Evolutionary conservation across 2,113 vertebrate species (phyloP), one percentile per base, ranked within the genome.

Genomic region (Psophia crepitans): DNA sequence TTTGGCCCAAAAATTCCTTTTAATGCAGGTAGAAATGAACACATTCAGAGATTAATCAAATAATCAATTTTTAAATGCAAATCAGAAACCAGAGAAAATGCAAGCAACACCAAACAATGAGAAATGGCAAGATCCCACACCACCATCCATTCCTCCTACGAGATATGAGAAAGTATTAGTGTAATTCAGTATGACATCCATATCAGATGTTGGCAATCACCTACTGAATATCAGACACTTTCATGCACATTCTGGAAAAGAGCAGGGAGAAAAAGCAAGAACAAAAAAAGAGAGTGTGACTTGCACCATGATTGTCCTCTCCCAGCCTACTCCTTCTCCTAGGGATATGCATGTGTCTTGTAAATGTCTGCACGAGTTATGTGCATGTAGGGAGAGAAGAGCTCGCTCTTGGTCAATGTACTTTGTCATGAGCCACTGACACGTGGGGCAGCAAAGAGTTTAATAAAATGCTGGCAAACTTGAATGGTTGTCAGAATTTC

Each of bases 121-220:
- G 90, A 95, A 94, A 97, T 96, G 94, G 83, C 76, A 96, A 77
- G 92, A 93, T 86, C 61, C 86, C 87, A 93, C 80, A 88, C 9
- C 78, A 79, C 41, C 81, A 95, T 78, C 84, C 89, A 84, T 86
- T 93, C 85, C 83, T 94, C 53, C 70, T 84, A 87, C 0, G 3
- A 94, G 91, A 96, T 84, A 84, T 87, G 94, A 96, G 81, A 77
- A 90, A 71, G 58, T 85, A 93, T 91, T 96, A 93, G 84, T 79
- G 19, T 84, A 93, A 87, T 73, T 95, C 75, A 88, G 44, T 77
- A 86, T 84, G 95, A 93, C 93, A 97, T 91, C 96, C 93, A 57
- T 82, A 94, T 64, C 94, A 97, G 97, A 97, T 97, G 97, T 97
- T 98, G 97, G 97, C 97, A 98, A 98, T 96, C 93, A 97, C 92